Evolutionary conservation across 2,113 vertebrate genomes (phyloP), one percentile per base, ranked within the genome.

Genomic region (Apistogramma diplotaenia): DNA sequence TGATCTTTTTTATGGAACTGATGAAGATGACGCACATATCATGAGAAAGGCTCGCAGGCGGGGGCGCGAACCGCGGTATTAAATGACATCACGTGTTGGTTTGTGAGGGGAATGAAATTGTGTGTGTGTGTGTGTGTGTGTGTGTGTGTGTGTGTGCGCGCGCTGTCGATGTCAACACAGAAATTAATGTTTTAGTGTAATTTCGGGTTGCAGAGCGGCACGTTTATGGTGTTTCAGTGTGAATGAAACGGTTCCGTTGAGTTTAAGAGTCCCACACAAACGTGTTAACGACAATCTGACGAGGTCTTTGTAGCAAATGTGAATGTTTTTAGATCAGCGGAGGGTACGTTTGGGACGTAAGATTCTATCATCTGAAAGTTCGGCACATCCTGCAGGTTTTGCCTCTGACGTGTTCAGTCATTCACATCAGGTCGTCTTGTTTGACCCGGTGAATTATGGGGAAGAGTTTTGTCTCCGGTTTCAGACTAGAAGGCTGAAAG

Each of bases 121-220:
- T 23, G 35, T 6, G 35, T 23, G 23, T 56, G 10, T 21, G 13
- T 43, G 9, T n/a, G n/a, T 11, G 37, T 21, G 18, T 71, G 65
- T 9, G 33, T 76, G 76, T 16, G 62, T 46, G 37, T 12, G 9
- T 40, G 7, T 35, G 7, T 35, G n/a, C n/a, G n/a, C n/a, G n/a
- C n/a, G n/a, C n/a, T 31, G 60, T 13, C 60, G 37, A 13, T 65
- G 35, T 40, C 33, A 78, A 61, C 61, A 37, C n/a, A 58, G 23
- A 9, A 72, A 35, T 43, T 4, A 1, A 1, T 49, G 8, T n/a
- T 19, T 8, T 62, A 0, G 21, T 46, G 23, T 6, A 0, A 0
- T 13, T 49, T 35, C 16, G 53, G 13, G 72, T 55, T 33, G 7
- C 33, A 57, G 15, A 54, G 6, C 9, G 53, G 59, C 31, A 56